Evolutionary conservation across 1,140 invertebrate genomes (phyloP), one percentile per base, ranked within the genome.

Genomic region (Rhizoglyphus robini): DNA sequence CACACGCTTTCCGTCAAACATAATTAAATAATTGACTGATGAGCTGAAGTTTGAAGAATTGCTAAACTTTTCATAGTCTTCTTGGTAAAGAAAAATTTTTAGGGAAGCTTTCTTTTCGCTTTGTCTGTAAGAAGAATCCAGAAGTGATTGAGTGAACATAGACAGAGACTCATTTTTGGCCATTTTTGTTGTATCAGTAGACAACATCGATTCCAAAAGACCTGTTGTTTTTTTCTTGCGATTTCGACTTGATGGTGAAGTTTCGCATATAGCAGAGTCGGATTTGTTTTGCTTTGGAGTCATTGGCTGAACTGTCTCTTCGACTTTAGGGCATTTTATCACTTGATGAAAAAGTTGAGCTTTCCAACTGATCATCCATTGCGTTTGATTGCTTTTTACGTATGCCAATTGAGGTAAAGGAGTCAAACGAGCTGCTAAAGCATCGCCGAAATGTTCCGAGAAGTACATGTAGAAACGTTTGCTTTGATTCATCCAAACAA

Each of bases 121-220:
- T 32, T 58, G 54, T 11, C 25, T 29, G 25, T 58, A 27, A 3
- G 54, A 58, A 18, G 54, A 29, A 29, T 58, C 54, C 11, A 58
- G 11, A 13, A 58, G 25, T 29, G 54, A 58, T 3, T 58, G n/a
- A 1, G 54, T 58, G 11, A 58, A 58, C 54, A 58, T 58, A 23
- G 54, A 58, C 18, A 58, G 54, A 23, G 54, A 58, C 25, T 58
- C 54, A 34, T 58, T 58, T 32, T 58, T 58, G 3, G 54, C 15
- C 54, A 58, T 29, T 32, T 30, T 58, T 1, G 54, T 58, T 8
- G 54, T 58, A 34, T 58, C 54, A n/a, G 54, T 58, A 18, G 54
- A 58, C 2, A 58, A 27, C 54, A 58, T 58, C n/a, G 54, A 58
- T 32, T 58, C 54, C 18, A 58, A 27, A n/a, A 58, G 25, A 2